Percentiles rank a stretch among this genome's conserved stretches.
These are phyloP conservation scores for Halisarca cf. caerulea DNA, from an alignment of 37 sponge, comb jelly and placozoan species.

Conservation along the genomic window DNA sequence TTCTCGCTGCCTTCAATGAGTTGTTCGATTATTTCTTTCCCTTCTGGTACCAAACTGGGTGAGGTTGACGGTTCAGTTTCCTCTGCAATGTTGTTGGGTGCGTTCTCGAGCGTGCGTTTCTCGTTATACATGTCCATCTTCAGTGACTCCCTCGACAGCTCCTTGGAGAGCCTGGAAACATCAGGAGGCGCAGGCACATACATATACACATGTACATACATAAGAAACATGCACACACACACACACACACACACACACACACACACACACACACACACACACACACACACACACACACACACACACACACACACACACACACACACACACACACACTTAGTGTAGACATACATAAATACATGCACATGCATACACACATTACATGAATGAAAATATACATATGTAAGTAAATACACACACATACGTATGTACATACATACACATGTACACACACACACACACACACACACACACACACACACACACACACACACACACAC, in stretches of 20 bases:
- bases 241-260: not conserved
- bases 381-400: not conserved
- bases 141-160: constrained; percentile 14
- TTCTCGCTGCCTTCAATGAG: too few species aligned
- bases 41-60: too few species aligned
- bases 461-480: not conserved
- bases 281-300: not conserved
- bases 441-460: not conserved
- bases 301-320: not conserved
- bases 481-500: not conserved
- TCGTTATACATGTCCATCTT: constrained; percentile 19
- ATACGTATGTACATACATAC: not conserved
- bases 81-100: constrained; percentile 6
- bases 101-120: not conserved
- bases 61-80: not conserved
- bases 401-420: not conserved
- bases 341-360: too few species aligned
- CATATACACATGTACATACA: not conserved
- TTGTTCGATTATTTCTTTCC: too few species aligned
- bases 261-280: constrained; percentile 6
- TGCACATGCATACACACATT: not conserved
- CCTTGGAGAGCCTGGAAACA: not conserved
- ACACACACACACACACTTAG: not conserved
- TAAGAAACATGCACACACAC: not conserved
- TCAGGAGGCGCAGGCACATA: not conserved